Percentiles rank a stretch among this genome's conserved stretches.
Conservation (phyloP, 2,888 invertebrate genomes). For the Pantelozetes paolii region DNA sequence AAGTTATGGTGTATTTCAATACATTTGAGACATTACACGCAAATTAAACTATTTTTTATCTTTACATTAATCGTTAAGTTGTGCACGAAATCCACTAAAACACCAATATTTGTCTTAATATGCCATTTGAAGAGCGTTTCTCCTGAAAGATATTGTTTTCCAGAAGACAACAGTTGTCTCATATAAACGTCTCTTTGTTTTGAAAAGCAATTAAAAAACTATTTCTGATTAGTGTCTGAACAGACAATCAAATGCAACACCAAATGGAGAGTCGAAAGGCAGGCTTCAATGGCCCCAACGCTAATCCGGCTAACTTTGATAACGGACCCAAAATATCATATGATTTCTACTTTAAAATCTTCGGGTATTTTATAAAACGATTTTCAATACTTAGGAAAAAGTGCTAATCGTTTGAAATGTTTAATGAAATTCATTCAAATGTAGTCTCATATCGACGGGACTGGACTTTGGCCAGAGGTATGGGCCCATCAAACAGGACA, state of each 20-base stretch:
- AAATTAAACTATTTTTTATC: not conserved
- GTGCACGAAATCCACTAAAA: slow-evolving; percentile 3
- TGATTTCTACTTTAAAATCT: slow-evolving; percentile 43
- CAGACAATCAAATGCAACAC: slow-evolving; percentile 18
- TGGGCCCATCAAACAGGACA: slow-evolving; percentile 43
- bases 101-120: not conserved
- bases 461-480: slow-evolving; percentile 41
- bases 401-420: not conserved
- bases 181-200: too few relatives aligned
- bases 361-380: slow-evolving; percentile 34
- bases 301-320: slow-evolving; percentile 37
- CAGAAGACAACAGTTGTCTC: too few relatives aligned
- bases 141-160: not conserved
- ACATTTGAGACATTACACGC: not conserved
- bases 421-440: too few relatives aligned
- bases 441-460: slow-evolving; percentile 42
- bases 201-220: too few relatives aligned
- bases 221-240: too few relatives aligned
- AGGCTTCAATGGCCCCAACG: slow-evolving; percentile 23
- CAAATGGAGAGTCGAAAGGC: slow-evolving; percentile 39
- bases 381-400: not conserved
- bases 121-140: not conserved
- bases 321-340: slow-evolving; percentile 40
- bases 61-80: slow-evolving; percentile 9
- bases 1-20: too few relatives aligned